Conservation (phyloP, 2,888 invertebrate genomes). For the Criorhina ranunculi region DNA sequence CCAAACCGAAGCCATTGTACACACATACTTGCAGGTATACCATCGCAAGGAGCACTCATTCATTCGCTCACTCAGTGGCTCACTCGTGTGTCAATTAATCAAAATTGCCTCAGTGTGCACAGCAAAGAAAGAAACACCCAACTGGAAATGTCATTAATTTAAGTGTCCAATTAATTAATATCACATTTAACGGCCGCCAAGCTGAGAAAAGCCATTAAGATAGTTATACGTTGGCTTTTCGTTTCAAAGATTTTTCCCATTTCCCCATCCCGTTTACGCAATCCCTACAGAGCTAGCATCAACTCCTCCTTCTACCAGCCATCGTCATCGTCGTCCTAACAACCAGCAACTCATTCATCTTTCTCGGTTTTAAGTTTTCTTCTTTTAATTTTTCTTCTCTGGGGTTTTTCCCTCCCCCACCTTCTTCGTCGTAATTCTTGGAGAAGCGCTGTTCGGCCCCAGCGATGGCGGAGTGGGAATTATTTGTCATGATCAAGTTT, state of each 20-base stretch:
- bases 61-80: constrained; percentile 59
- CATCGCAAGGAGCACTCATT: constrained; percentile 32
- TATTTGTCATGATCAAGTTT: constrained; percentile 81
- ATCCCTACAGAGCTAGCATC: background rate
- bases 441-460: constrained; percentile 21
- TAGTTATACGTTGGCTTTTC: constrained; percentile 73
- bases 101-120: constrained; percentile 82
- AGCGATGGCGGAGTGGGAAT: constrained; percentile 52
- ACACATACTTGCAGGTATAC: constrained; percentile 9
- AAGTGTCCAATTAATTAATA: constrained; percentile 85
- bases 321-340: constrained; percentile 32
- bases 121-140: constrained; percentile 71
- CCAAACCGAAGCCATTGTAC: constrained; percentile 2
- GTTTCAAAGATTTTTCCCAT: constrained; percentile 73
- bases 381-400: constrained; percentile 47
- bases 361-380: constrained; percentile 75
- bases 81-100: constrained; percentile 82
- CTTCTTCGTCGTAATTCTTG: constrained; percentile 3
- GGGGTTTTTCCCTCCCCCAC: constrained; percentile 52
- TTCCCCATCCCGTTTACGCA: constrained; percentile 1
- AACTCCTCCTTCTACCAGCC: constrained; percentile 8
- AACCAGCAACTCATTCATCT: constrained; percentile 71
- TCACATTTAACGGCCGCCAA: constrained; percentile 85
- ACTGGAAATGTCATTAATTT: constrained; percentile 84
- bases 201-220: constrained; percentile 85